Evolutionary conservation across 2,113 vertebrate genomes (phyloP).

Genomic region (Forbesichthys papilliferus): DNA sequence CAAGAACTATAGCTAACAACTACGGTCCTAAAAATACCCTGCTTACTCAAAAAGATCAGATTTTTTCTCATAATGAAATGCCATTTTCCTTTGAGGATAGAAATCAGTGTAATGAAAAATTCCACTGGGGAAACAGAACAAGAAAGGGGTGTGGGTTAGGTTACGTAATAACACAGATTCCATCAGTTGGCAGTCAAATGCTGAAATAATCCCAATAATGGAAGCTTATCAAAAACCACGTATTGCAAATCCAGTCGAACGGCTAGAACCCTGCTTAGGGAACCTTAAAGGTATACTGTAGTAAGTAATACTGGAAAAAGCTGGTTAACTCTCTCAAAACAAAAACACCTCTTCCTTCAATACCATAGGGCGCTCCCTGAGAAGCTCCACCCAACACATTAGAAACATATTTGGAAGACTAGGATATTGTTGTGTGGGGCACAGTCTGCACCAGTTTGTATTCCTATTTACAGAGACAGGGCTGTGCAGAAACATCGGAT

Average conservation of each 20-base stretch:
- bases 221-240: neutral
- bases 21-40: neutral
- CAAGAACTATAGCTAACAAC: no score
- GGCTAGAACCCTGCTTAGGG: neutral
- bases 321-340: no score
- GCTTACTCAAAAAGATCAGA: conserved; percentile 22
- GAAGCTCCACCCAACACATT: no score
- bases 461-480: no score
- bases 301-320: no score
- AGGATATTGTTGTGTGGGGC: no score
- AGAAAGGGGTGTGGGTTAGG: neutral
- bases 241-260: neutral
- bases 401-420: no score
- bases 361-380: no score
- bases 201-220: conserved; percentile 15
- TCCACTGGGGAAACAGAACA: conserved; percentile 27
- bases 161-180: conserved; percentile 21
- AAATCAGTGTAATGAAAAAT: conserved; percentile 32
- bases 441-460: no score
- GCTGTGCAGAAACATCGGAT: no score
- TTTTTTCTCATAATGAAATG: conserved; percentile 9
- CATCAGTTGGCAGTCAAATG: conserved; percentile 9
- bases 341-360: no score
- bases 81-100: conserved; percentile 21
- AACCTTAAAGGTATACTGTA: neutral